phyloP scores from a whole-genome alignment of 2,888 invertebrate genomes.

The Cylloceria caligata region DNA sequence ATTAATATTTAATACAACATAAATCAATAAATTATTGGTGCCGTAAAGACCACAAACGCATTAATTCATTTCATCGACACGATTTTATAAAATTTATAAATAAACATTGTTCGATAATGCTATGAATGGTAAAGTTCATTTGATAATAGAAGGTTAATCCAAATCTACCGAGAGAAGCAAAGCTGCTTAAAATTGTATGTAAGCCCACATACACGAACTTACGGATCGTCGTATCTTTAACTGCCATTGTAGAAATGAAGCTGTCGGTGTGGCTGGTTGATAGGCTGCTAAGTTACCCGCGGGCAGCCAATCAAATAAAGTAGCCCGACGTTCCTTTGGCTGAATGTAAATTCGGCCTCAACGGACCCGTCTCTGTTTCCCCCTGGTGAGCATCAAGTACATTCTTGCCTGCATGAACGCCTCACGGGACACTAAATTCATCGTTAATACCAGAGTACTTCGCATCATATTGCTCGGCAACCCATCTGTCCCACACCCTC shows the following conservation, averaged over 20 bases:
- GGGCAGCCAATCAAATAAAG: conserved; percentile 82
- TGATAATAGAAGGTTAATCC: no score
- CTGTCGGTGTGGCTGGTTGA: conserved; percentile 11
- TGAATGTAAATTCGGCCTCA: conserved; percentile 80
- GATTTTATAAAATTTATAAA: no score
- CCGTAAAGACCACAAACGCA: no score
- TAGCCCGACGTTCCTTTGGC: conserved; percentile 80
- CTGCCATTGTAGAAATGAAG: conserved; percentile 2
- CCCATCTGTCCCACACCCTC: conserved; percentile 6
- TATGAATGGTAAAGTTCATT: no score
- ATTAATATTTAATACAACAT: no score
- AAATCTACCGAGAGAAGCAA: neutral
- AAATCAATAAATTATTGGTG: no score
- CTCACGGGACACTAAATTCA: conserved; percentile 49
- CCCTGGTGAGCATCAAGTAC: neutral
- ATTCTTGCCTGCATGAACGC: conserved; percentile 39
- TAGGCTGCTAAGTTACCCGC: conserved; percentile 59
- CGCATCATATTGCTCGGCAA: conserved; percentile 67
- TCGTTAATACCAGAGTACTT: conserved; percentile 61
- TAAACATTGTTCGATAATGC: no score
- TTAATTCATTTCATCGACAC: no score
- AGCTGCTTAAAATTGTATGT: conserved; percentile 6
- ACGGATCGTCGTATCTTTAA: neutral
- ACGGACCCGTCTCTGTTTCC: conserved; percentile 66
- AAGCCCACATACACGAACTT: neutral